phyloP scores from a whole-genome alignment of 2,888 invertebrate genomes.

The Hyalella azteca region DNA sequence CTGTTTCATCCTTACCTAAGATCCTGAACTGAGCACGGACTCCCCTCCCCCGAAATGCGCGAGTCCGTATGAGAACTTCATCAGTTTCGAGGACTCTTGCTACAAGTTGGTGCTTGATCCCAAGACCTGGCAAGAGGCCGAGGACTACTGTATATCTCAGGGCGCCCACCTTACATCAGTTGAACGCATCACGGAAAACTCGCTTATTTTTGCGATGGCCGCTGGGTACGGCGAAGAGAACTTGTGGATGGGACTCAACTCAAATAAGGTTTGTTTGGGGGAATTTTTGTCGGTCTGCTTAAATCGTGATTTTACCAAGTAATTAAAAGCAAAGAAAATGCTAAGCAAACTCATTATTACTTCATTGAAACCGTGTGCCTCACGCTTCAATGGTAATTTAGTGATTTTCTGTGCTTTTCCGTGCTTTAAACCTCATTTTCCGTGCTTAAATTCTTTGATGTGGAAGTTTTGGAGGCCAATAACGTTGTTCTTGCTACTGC shows the following conservation, averaged over 20 bases:
- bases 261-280: background rate
- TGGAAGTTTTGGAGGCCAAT: no score
- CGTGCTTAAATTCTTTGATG: no score
- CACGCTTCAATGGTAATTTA: no score
- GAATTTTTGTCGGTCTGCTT: background rate
- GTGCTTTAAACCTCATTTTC: no score
- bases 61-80: background rate
- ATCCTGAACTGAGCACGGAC: background rate
- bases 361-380: no score
- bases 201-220: background rate
- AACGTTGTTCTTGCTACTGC: no score
- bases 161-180: conserved; percentile 15
- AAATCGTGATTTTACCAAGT: no score
- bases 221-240: background rate
- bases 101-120: conserved; percentile 15
- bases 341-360: no score
- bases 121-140: conserved; percentile 41
- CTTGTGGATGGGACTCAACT: conserved; percentile 38
- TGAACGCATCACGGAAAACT: background rate
- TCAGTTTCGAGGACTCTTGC: conserved; percentile 20
- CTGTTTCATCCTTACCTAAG: background rate
- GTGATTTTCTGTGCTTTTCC: no score
- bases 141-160: background rate
- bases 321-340: no score
- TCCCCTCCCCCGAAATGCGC: conserved; percentile 1